phyloP scores from a whole-genome alignment of 2,797 vertebrate species.

The Hylomyscus alleni region DNA sequence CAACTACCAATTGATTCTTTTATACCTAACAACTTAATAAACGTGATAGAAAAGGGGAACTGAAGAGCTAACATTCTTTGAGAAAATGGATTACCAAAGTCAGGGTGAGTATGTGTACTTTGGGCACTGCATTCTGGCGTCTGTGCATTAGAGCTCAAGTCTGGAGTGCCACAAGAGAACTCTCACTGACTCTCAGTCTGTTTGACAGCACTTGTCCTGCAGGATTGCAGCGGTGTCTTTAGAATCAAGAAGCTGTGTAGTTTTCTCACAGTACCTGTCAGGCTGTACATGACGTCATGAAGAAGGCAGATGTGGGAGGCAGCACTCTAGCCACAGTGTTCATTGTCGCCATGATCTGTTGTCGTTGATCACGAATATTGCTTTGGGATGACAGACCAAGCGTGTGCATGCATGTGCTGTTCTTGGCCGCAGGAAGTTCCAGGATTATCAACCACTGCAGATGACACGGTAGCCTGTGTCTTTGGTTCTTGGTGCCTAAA shows the following conservation, averaged over 20 bases:
- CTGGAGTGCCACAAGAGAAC: no score
- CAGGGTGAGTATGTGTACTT: rapidly evolving
- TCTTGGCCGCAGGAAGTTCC: neutral
- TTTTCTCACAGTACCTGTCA: neutral
- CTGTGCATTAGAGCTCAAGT: no score
- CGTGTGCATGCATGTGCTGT: neutral
- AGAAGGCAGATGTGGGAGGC: neutral
- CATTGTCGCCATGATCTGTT: neutral
- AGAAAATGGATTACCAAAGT: neutral
- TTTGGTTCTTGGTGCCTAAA: neutral
- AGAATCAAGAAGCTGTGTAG: rapidly evolving
- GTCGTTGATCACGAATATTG: neutral
- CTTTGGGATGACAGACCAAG: neutral
- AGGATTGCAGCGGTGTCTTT: neutral
- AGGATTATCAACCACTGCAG: neutral
- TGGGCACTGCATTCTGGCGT: no score
- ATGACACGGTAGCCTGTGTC: neutral
- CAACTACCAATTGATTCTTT: neutral
- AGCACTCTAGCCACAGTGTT: neutral
- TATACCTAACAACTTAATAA: neutral
- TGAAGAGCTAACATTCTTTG: neutral
- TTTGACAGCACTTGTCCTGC: neutral
- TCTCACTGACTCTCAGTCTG: rapidly evolving
- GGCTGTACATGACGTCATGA: neutral
- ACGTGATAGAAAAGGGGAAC: neutral